A percentile compares a stretch with the other conserved stretches of the same genome.
phyloP scores from a whole-genome alignment of 2,888 invertebrate genomes.

The Theodoxus fluviatilis region DNA sequence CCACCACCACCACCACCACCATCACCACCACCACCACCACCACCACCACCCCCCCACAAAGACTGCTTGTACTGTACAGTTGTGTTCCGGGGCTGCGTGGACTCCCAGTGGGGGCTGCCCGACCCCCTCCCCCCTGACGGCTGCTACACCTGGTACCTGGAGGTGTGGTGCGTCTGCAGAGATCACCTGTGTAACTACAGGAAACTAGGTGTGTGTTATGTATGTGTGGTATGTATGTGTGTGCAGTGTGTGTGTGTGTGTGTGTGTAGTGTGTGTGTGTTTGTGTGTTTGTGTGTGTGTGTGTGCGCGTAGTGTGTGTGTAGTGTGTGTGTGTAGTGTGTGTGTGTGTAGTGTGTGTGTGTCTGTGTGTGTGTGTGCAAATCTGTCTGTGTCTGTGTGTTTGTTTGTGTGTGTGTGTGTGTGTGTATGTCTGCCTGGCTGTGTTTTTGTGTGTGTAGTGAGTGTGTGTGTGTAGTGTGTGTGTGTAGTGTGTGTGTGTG shows the following conservation, averaged over 20 bases:
- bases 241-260: neutral
- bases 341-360: neutral
- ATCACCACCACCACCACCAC: no score
- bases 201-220: conserved; percentile 25
- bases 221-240: neutral
- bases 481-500: neutral
- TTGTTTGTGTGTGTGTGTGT: neutral
- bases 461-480: conserved; percentile 17
- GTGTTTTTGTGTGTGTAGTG: neutral
- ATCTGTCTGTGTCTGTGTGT: neutral
- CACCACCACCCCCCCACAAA: no score
- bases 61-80: no score
- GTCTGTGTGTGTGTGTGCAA: neutral
- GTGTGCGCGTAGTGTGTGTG: neutral
- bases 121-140: conserved; percentile 29
- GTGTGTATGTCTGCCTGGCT: conserved; percentile 11
- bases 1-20: no score
- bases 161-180: conserved; percentile 31
- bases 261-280: conserved; percentile 18
- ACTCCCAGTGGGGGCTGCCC: conserved; percentile 27
- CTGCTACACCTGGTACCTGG: conserved; percentile 30
- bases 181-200: conserved; percentile 25
- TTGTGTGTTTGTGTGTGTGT: neutral
- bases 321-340: neutral
- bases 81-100: conserved; percentile 26